A percentile compares a stretch with the other conserved stretches of the same genome.
Evolutionary conservation across 1,140 invertebrate species (phyloP).

Genomic region (Anastrepha obliqua): DNA sequence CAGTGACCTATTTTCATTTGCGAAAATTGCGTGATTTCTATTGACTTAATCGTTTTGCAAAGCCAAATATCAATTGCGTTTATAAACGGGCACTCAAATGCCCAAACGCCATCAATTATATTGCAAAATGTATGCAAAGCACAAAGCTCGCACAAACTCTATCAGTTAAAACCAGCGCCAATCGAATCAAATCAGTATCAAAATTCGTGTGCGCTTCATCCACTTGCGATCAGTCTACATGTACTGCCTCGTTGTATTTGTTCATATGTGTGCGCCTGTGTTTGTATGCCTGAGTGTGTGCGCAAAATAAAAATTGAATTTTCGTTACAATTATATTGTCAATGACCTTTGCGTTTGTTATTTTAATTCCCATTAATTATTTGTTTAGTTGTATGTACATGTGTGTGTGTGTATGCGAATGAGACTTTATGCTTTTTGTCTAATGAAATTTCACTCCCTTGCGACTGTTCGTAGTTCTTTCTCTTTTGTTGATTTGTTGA

Average conservation of each 20-base stretch:
- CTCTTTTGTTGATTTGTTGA: not conserved
- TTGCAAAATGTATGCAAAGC: not conserved
- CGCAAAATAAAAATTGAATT: not conserved
- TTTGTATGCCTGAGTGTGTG: not conserved
- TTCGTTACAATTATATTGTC: constrained; percentile 18
- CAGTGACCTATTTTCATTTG: not conserved
- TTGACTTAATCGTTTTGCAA: not conserved
- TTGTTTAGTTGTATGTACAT: no score
- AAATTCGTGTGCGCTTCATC: not conserved
- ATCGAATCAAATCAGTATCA: not conserved
- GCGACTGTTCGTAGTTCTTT: not conserved
- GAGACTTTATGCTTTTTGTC: not conserved
- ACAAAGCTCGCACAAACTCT: not conserved
- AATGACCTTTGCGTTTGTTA: constrained; percentile 35
- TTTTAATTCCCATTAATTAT: not conserved
- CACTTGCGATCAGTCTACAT: not conserved
- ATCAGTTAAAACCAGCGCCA: constrained; percentile 22
- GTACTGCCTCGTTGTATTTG: no score
- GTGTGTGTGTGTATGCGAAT: not conserved
- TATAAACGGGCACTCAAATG: not conserved
- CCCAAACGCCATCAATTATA: not conserved
- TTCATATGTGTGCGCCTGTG: not conserved
- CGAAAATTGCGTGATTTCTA: constrained; percentile 40
- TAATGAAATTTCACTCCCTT: constrained; percentile 25
- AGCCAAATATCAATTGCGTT: constrained; percentile 14